Base-by-base conservation (phyloP, 2,113 vertebrate species). In the Meles meles region DNA sequence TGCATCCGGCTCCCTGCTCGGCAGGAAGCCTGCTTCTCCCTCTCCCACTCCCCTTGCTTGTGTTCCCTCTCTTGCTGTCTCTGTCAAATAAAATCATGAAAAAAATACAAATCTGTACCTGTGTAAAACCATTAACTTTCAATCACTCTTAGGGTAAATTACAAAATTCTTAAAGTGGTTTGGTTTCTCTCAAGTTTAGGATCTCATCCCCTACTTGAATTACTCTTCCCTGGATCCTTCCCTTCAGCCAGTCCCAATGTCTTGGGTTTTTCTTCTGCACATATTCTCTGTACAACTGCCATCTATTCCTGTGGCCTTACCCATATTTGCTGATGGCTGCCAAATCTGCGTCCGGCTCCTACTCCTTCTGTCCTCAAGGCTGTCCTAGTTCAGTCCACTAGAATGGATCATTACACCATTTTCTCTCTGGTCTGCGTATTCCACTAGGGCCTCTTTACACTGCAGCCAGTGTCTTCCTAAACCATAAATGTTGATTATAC, bases 51-150 rank as follows among this genome's bases (percentile, higher is more conserved):
- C 52, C 52, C 52, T 55, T 55, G 52, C 52, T 55, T 55, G 52
- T 55, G 52, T 55, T 55, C 52, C 52, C 52, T 52, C 49, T 52
- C 49, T 52, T 4, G 14, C 49, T 49, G 49, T 55, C 15, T 52
- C 52, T 18, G 5, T 17, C 17, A 55, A 55, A 55, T 55, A 55
- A 55, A 55, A 55, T 55, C 17, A 6, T 55, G 18, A 55, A 52
- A 94, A 94, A 82, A 89, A 57, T 47, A 81, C 52, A 95, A 65
- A 92, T n/a, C 37, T 91, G 34, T 90, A 86, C 34, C 69, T 89
- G 18, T 67, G 7, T 67, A 81, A 96, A 95, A 72, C 49, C 63
- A 91, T 52, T 72, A 83, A 91, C 23, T 94, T 94, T 23, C 2
- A 27, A 9, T 81, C 59, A 8, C 61, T 95, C 25, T 71, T 65